These are phyloP conservation scores for Dipus sagitta DNA, from an alignment of 2,797 vertebrate species.

Conservation along the genomic window DNA sequence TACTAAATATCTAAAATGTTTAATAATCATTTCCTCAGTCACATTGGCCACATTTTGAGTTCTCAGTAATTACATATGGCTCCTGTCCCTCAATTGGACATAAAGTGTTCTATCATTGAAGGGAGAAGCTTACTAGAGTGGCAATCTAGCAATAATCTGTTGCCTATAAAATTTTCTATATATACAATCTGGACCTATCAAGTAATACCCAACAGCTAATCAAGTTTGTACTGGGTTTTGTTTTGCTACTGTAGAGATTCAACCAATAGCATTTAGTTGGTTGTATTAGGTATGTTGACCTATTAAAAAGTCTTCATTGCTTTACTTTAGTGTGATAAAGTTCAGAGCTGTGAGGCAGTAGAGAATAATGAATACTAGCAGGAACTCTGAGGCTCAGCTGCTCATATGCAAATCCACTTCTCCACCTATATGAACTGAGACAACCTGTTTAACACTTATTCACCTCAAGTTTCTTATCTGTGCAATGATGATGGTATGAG, in stretches of 20 bases:
- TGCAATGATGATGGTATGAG: neutral
- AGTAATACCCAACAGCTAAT: neutral
- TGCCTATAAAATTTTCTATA: neutral
- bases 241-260: neutral
- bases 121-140: neutral
- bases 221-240: neutral
- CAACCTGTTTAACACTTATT: slow-evolving; percentile 3
- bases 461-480: neutral
- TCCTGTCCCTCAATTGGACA: neutral
- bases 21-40: neutral
- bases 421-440: neutral
- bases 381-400: neutral
- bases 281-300: neutral
- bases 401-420: slow-evolving; percentile 31
- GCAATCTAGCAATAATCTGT: neutral
- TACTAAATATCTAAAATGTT: neutral
- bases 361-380: neutral
- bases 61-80: neutral
- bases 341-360: neutral
- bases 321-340: neutral
- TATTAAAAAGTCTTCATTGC: neutral
- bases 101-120: neutral
- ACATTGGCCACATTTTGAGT: neutral
- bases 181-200: neutral
- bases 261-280: neutral